Conservation (phyloP, 1,140 invertebrate genomes). For the Caerostris darwini region DNA sequence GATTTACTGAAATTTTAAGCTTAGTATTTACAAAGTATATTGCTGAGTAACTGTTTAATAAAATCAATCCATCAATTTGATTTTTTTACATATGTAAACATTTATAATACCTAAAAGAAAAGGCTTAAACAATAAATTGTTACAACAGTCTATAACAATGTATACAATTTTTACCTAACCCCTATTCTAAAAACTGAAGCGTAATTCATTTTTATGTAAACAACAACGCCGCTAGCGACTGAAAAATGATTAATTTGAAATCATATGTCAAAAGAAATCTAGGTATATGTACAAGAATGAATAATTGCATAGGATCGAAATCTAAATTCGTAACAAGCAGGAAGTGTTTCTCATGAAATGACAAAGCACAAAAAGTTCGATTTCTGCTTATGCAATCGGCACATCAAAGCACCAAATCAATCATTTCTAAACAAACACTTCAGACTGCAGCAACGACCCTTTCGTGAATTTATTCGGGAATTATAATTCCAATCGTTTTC, state of each 20-base stretch:
- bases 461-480: background rate
- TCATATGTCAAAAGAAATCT: background rate
- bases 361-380: background rate
- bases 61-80: too few relatives aligned
- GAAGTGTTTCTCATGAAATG: background rate
- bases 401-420: background rate
- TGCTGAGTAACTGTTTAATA: too few relatives aligned
- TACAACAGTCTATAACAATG: too few relatives aligned
- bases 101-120: too few relatives aligned
- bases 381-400: background rate
- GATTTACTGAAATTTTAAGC: too few relatives aligned
- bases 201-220: background rate
- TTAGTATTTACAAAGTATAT: too few relatives aligned
- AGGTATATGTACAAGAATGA: background rate
- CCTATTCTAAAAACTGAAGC: too few relatives aligned
- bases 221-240: background rate
- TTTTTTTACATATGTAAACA: too few relatives aligned
- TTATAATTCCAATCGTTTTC: conserved; percentile 10
- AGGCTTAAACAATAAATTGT: too few relatives aligned
- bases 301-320: background rate
- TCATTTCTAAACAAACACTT: background rate
- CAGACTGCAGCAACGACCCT: background rate
- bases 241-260: background rate
- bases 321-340: background rate
- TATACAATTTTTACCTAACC: too few relatives aligned